These are phyloP conservation scores for Melipona quadrifasciata DNA, from an alignment of 1,140 invertebrate species.

Conservation along the genomic window DNA sequence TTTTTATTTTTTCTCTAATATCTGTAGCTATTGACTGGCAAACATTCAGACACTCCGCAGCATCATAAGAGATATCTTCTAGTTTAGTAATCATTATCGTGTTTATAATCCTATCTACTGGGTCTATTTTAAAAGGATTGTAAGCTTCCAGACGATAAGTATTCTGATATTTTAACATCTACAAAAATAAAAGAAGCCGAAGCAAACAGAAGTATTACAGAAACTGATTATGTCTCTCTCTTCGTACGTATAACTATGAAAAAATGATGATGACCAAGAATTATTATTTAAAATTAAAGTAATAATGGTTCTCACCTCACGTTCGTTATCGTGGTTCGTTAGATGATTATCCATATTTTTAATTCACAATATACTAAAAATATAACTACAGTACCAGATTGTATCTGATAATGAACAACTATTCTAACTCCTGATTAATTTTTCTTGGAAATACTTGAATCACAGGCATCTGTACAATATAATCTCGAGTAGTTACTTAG, in stretches of 20 bases:
- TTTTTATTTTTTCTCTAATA: conserved; percentile 79
- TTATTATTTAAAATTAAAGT: not conserved
- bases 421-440: not conserved
- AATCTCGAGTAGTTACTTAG: conserved; percentile 4
- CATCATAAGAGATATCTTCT: conserved; percentile 79
- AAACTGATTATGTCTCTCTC: too few relatives aligned
- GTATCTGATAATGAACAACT: not conserved
- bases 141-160: conserved; percentile 81
- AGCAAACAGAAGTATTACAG: not conserved
- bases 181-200: conserved; percentile 16
- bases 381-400: not conserved
- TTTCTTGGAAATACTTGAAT: not conserved
- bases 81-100: conserved; percentile 78
- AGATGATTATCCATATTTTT: conserved; percentile 26
- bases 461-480: too few relatives aligned
- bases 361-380: conserved; percentile 18
- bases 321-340: conserved; percentile 27
- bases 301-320: conserved; percentile 20
- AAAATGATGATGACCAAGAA: not conserved
- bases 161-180: conserved; percentile 79
- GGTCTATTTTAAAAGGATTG: conserved; percentile 80
- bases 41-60: conserved; percentile 72
- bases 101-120: conserved; percentile 79
- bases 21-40: conserved; percentile 76
- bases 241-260: too few relatives aligned